A percentile compares a stretch with the other conserved stretches of the same genome.
phyloP scores from a whole-genome alignment of 2,888 invertebrate genomes.

The Balanococcus diminutus region DNA sequence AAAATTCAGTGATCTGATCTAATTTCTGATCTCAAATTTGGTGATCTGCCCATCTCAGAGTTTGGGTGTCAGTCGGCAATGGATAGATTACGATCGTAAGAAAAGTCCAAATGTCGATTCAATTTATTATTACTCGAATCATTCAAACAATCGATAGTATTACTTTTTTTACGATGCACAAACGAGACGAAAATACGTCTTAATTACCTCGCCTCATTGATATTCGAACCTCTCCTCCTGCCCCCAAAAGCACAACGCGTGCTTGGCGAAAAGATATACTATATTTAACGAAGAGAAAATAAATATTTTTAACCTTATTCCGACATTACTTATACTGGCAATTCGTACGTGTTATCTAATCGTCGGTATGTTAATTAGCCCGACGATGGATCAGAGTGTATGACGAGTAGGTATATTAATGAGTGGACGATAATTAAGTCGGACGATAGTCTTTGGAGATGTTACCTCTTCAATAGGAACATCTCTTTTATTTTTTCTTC shows the following conservation, averaged over 20 bases:
- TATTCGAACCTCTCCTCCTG: neutral
- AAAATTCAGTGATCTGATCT: too few relatives aligned
- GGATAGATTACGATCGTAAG: too few relatives aligned
- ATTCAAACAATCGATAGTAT: too few relatives aligned
- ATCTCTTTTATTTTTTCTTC: neutral
- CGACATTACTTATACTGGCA: neutral
- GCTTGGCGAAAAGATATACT: neutral
- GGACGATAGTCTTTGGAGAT: conserved; percentile 9
- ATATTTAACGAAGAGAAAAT: neutral
- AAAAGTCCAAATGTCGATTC: too few relatives aligned
- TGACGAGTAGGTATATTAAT: conserved; percentile 2
- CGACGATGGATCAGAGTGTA: neutral
- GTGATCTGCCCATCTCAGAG: too few relatives aligned
- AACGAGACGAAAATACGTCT: neutral
- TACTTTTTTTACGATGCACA: too few relatives aligned
- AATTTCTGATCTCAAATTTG: too few relatives aligned
- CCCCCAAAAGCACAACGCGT: neutral
- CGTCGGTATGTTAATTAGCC: conserved; percentile 34
- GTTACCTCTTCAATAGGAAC: neutral
- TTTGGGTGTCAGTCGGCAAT: too few relatives aligned
- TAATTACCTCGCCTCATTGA: neutral
- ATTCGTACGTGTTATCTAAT: neutral
- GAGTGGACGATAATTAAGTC: neutral
- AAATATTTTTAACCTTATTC: conserved; percentile 7
- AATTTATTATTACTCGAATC: too few relatives aligned